These are phyloP conservation scores for Mergus octosetaceus DNA, from an alignment of 2,797 vertebrate genomes.

Conservation along the genomic window DNA sequence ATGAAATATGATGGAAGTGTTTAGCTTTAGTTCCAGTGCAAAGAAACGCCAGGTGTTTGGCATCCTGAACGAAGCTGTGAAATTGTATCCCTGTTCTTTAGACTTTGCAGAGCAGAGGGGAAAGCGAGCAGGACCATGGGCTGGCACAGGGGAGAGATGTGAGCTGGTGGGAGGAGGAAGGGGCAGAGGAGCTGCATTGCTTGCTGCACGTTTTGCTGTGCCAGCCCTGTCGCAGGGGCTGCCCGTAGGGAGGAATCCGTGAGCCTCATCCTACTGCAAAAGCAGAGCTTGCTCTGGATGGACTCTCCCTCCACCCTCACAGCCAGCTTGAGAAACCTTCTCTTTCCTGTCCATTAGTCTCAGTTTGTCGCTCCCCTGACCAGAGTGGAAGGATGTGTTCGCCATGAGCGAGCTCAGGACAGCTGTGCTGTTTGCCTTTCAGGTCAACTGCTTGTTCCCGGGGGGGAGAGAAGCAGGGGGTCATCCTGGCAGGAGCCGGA, in stretches of 20 bases:
- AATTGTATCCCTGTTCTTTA: slow-evolving; percentile 30
- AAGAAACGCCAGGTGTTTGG: slow-evolving; percentile 39
- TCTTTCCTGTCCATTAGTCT: neutral
- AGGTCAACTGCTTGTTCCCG: slow-evolving; percentile 1
- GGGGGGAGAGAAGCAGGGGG: neutral
- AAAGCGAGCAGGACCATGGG: neutral
- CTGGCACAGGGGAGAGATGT: neutral
- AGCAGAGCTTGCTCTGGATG: neutral
- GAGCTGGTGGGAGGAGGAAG: neutral
- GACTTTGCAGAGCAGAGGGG: neutral
- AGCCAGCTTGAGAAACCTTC: neutral
- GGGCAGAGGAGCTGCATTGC: neutral
- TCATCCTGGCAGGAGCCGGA: slow-evolving; percentile 30
- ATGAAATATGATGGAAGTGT: neutral
- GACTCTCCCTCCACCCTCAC: no score
- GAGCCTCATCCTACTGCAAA: neutral
- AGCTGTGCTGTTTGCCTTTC: slow-evolving; percentile 16
- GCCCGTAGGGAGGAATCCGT: neutral
- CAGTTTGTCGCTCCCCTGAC: neutral
- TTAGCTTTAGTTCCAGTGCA: slow-evolving; percentile 50
- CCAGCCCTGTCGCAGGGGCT: neutral
- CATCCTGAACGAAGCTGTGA: slow-evolving; percentile 38
- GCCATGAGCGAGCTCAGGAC: neutral
- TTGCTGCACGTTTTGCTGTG: fast-evolving
- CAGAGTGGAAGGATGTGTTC: neutral